phyloP scores from a whole-genome alignment of 2,113 vertebrate genomes.

The Donacobius atricapilla region DNA sequence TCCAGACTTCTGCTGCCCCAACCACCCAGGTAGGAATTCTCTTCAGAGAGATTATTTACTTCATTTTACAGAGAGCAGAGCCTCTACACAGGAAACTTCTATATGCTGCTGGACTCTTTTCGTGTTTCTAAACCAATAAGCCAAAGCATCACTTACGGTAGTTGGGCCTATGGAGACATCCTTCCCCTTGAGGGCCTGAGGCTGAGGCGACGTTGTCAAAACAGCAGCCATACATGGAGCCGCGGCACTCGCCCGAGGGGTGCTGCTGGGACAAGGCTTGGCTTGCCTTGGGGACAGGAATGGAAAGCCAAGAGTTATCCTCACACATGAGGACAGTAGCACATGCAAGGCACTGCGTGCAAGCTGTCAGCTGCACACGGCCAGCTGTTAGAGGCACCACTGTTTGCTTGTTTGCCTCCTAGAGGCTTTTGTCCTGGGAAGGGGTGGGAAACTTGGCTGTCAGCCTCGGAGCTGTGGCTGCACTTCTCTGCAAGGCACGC shows the following conservation, averaged over 20 bases:
- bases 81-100: background rate
- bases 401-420: background rate
- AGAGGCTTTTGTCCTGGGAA: background rate
- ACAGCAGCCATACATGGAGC: conserved; percentile 87
- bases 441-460: background rate
- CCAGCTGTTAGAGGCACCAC: background rate
- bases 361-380: background rate
- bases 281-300: conserved; percentile 44
- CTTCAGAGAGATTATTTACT: background rate
- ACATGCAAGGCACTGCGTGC: background rate
- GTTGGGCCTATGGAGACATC: conserved; percentile 77
- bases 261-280: conserved; percentile 63
- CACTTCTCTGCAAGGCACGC: background rate
- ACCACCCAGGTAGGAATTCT: background rate
- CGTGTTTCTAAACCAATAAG: background rate
- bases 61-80: background rate
- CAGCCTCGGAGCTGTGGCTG: background rate
- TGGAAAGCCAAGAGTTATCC: conserved; percentile 16
- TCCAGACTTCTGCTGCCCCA: background rate
- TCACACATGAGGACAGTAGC: background rate
- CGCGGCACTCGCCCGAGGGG: conserved; percentile 73
- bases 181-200: conserved; percentile 84
- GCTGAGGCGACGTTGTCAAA: conserved; percentile 82
- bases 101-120: background rate
- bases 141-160: conserved; percentile 75